Percentiles rank a stretch among this genome's conserved stretches.
Evolutionary conservation across 2,113 vertebrate species (phyloP).

Genomic region (Apistogramma diplotaenia): DNA sequence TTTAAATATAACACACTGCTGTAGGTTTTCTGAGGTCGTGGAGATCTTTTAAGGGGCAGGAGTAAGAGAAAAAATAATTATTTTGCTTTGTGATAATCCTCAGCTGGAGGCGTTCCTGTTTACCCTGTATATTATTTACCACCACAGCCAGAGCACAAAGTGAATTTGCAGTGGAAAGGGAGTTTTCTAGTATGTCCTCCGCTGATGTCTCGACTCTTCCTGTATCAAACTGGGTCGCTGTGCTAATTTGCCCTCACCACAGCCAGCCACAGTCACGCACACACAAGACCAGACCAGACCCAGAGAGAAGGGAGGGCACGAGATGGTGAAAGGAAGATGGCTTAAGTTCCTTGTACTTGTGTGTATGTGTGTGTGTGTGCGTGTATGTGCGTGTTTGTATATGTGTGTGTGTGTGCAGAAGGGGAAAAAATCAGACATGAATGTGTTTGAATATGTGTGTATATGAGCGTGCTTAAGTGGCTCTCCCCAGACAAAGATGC

Average conservation of each 20-base stretch:
- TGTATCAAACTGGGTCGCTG: slow-evolving; percentile 69
- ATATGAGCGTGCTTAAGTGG: slow-evolving; percentile 58
- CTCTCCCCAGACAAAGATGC: slow-evolving; percentile 62
- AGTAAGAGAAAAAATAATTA: background rate
- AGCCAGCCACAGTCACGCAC: slow-evolving; percentile 72
- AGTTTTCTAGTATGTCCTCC: background rate
- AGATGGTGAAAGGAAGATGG: slow-evolving; percentile 48
- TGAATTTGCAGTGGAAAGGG: background rate
- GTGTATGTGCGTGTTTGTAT: background rate
- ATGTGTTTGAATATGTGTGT: slow-evolving; percentile 50
- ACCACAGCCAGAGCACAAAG: background rate
- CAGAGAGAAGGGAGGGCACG: slow-evolving; percentile 42
- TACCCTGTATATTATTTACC: background rate
- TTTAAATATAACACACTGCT: background rate
- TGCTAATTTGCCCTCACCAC: slow-evolving; percentile 64
- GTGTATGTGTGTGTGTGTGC: slow-evolving; percentile 13
- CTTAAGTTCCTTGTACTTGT: slow-evolving; percentile 11
- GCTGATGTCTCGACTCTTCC: slow-evolving; percentile 41
- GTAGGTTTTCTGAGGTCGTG: background rate
- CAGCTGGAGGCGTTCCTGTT: background rate
- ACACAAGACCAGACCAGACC: slow-evolving; percentile 50
- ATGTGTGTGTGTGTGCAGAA: background rate
- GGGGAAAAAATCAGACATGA: slow-evolving; percentile 30
- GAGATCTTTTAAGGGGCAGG: background rate
- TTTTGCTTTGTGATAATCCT: background rate